These are phyloP conservation scores for Ischnura elegans DNA, from an alignment of 2,888 invertebrate genomes.

Conservation along the genomic window DNA sequence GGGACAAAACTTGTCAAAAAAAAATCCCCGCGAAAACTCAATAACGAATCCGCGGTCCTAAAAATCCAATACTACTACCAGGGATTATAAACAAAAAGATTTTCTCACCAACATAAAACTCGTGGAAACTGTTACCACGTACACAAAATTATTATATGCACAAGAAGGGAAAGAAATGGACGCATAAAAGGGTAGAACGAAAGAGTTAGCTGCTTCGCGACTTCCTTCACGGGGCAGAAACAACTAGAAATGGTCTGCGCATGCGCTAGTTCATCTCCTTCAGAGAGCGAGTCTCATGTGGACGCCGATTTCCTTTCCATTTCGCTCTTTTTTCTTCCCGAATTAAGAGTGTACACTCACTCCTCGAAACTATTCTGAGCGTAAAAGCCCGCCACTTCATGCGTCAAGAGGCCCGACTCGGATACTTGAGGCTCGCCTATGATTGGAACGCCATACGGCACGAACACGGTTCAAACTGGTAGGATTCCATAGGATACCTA, in stretches of 20 bases:
- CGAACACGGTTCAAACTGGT: background rate
- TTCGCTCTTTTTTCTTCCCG: slow-evolving; percentile 74
- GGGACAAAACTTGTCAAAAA: no score
- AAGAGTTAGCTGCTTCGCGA: background rate
- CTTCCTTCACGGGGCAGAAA: background rate
- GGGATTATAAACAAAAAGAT: no score
- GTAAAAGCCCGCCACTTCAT: background rate
- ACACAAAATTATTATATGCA: no score
- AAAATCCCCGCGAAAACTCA: no score
- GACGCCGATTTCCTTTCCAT: slow-evolving; percentile 73
- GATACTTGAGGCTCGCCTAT: background rate
- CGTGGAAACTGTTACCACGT: no score
- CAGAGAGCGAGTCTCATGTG: background rate
- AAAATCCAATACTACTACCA: background rate
- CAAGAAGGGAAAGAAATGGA: no score
- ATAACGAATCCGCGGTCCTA: background rate
- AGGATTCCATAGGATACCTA: background rate
- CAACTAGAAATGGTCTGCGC: background rate
- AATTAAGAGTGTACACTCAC: background rate
- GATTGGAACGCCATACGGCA: background rate
- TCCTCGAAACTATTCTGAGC: background rate
- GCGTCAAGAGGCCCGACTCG: background rate
- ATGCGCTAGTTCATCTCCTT: background rate
- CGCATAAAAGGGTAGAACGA: no score
- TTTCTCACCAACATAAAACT: no score